These are phyloP conservation scores for Drosophila chauvacae DNA, from an alignment of 1,140 invertebrate species.

Conservation along the genomic window DNA sequence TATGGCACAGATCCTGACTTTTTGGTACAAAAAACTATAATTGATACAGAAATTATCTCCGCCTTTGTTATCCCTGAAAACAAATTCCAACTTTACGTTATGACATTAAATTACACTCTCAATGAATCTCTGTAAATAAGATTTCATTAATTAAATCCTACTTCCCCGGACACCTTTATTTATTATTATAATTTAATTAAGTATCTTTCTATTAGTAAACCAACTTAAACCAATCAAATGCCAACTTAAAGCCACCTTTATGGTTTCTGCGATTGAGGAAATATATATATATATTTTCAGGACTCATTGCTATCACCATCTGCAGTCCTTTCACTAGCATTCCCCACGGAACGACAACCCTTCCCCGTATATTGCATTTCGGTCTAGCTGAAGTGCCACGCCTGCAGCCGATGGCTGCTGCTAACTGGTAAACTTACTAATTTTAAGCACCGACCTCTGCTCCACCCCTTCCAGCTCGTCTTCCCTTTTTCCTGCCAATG, in stretches of 20 bases:
- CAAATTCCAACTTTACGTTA: not conserved
- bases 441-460: constrained; percentile 46
- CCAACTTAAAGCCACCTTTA: constrained; percentile 7
- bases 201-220: not conserved
- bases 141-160: not conserved
- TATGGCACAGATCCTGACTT: constrained; percentile 7
- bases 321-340: not conserved
- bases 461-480: not conserved
- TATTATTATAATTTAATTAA: not conserved
- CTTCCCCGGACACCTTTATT: not conserved
- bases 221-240: not conserved
- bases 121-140: not conserved
- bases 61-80: not conserved
- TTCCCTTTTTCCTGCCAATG: constrained; percentile 40
- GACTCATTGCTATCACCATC: constrained; percentile 15
- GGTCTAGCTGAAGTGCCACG: constrained; percentile 24
- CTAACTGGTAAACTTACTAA: constrained; percentile 66
- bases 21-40: not conserved
- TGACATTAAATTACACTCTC: too few relatives aligned
- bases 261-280: not conserved
- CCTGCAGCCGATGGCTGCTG: constrained; percentile 33
- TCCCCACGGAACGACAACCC: constrained; percentile 3
- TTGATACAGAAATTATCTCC: not conserved
- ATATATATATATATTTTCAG: constrained; percentile 1
- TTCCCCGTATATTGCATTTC: constrained; percentile 56